Base-by-base conservation (phyloP, 92 coral and sea anemone species). In the Siderastrea siderea region DNA sequence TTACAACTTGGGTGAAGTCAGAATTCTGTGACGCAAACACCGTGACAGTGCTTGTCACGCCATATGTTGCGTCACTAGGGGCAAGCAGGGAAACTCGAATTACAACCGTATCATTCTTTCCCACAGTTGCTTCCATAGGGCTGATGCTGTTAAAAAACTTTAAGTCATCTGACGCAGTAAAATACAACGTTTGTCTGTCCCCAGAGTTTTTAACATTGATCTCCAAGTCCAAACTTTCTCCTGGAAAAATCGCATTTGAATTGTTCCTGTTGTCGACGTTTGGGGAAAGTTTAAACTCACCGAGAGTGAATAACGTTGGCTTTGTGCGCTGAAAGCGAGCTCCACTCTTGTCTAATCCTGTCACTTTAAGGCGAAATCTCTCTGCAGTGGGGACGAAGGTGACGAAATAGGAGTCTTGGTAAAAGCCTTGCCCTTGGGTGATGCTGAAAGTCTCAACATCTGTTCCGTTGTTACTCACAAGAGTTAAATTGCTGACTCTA, bases 361-460 rank as follows among this genome's bases (percentile, higher is more conserved):
- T 66, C 43, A 90, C 51, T 49, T 90, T 73, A 45, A 90, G 66
- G 65, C 89, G 63, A 53, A 90, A 90, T 26, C 19, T 79, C 47
- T 54, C 86, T 53, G 81, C 16, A 3, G 86, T 53, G 6, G 90
- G 90, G 68, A 74, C 66, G 43, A 90, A 90, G 16, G 79, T 7
- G 5, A 83, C 82, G 83, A 68, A 91, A 84, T 83, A 93, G 14
- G 73, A 71, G 6, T 78, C 75, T 19, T 78, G 72, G 89, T 90
- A 91, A 58, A 73, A 83, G 17, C 91, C 96, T 66, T 79, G 52
- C 4, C 96, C 94, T 78, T 85, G 87, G 51, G 85, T 76, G 19
- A 93, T 59, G 77, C 77, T 84, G 46, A 91, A 91, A 8, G 87
- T 87, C 65, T 83, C 88, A 14, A 83, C 65, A 10, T 59, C 65